Percentiles rank a stretch among this genome's conserved stretches.
phyloP scores from a whole-genome alignment of 92 coral and sea anemone genomes.

The Pocillopora grandis region DNA sequence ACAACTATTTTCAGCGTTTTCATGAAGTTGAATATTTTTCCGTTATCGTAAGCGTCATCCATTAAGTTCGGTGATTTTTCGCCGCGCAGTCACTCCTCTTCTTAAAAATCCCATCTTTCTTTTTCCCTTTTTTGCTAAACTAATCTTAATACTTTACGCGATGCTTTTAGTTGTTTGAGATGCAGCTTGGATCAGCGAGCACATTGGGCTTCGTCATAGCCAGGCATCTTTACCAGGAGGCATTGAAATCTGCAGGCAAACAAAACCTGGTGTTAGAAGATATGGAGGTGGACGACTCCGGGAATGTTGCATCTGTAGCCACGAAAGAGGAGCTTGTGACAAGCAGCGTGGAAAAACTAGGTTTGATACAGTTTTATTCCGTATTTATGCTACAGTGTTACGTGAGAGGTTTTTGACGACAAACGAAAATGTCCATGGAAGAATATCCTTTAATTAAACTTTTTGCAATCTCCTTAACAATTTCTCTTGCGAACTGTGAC shows the following conservation, averaged over 20 bases:
- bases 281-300: slow-evolving; percentile 54
- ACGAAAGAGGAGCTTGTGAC: slow-evolving; percentile 23
- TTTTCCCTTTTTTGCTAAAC: too few relatives aligned
- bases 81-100: too few relatives aligned
- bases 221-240: slow-evolving; percentile 55
- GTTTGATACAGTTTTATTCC: not conserved
- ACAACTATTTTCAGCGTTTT: too few relatives aligned
- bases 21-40: too few relatives aligned
- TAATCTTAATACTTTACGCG: not conserved
- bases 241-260: not conserved
- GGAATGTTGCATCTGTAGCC: not conserved
- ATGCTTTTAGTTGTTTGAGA: slow-evolving; percentile 59
- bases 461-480: too few relatives aligned
- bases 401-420: too few relatives aligned
- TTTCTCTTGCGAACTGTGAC: too few relatives aligned
- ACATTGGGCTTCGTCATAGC: slow-evolving; percentile 85
- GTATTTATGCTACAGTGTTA: not conserved
- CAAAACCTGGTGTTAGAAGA: slow-evolving; percentile 67
- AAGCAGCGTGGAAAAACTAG: slow-evolving; percentile 43
- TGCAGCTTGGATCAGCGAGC: slow-evolving; percentile 84
- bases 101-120: too few relatives aligned
- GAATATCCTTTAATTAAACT: too few relatives aligned
- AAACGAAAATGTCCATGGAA: too few relatives aligned
- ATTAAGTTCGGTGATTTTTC: too few relatives aligned
- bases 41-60: too few relatives aligned